Conservation (phyloP, 2,888 invertebrate genomes). For the Keiferia lycopersicella region DNA sequence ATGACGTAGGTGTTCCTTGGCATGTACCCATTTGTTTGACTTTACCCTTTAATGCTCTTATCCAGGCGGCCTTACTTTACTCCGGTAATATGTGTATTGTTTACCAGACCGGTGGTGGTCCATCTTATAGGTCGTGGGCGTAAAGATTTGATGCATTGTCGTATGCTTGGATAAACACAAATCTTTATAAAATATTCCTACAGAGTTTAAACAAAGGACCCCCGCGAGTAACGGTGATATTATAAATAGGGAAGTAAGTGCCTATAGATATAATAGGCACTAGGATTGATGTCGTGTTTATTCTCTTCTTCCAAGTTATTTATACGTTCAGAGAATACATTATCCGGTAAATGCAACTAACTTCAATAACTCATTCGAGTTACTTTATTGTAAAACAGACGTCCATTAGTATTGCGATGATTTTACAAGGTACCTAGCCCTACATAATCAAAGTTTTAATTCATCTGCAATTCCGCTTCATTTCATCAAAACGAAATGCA, state of each 20-base stretch:
- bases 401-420: no score
- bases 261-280: neutral
- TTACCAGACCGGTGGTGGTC: conserved; percentile 53
- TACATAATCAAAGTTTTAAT: no score
- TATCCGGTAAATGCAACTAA: no score
- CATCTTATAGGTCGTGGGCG: conserved; percentile 40
- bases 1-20: conserved; percentile 49
- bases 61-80: conserved; percentile 35
- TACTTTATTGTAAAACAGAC: no score
- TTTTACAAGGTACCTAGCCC: no score
- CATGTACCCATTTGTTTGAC: conserved; percentile 68
- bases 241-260: neutral
- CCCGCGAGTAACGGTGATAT: neutral
- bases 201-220: neutral
- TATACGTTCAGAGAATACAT: neutral
- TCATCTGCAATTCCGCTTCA: no score
- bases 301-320: neutral
- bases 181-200: neutral
- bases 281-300: neutral
- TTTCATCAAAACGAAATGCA: no score
- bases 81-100: conserved; percentile 41
- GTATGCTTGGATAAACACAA: conserved; percentile 17
- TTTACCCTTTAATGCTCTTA: conserved; percentile 64
- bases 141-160: conserved; percentile 41
- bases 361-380: no score